phyloP scores from a whole-genome alignment of 1,140 invertebrate genomes.

The Oryctes rhinoceros region DNA sequence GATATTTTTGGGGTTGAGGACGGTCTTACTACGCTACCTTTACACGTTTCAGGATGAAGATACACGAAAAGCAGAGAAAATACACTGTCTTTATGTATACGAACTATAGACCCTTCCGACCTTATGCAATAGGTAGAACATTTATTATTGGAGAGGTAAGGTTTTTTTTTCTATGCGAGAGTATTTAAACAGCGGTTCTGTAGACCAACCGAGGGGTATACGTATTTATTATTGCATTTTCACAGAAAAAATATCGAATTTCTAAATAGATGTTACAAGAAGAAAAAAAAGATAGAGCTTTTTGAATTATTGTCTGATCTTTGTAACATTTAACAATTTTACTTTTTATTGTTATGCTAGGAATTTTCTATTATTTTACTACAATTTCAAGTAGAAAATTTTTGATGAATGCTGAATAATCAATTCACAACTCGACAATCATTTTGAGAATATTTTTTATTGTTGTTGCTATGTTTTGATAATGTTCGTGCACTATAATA shows the following conservation, averaged over 20 bases:
- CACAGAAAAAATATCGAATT: constrained; percentile 9
- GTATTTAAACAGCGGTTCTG: background rate
- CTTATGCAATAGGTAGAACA: constrained; percentile 17
- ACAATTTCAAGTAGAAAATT: no score
- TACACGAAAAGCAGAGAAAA: background rate
- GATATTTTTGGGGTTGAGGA: constrained; percentile 16
- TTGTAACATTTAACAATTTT: no score
- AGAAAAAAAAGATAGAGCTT: background rate
- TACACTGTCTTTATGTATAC: background rate
- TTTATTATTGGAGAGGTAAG: constrained; percentile 27
- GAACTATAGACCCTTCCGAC: background rate
- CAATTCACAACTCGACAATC: no score
- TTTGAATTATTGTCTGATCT: no score
- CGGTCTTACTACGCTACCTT: background rate
- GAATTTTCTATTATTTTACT: no score
- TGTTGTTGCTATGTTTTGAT: no score
- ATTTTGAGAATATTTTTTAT: no score
- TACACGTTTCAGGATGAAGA: background rate
- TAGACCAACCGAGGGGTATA: background rate
- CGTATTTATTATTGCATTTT: background rate
- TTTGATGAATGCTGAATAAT: no score
- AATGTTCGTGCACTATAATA: no score
- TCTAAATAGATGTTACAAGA: background rate
- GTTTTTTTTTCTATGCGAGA: background rate
- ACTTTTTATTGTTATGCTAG: no score